These are phyloP conservation scores for Dicaeum eximium DNA, from an alignment of 2,113 vertebrate species.

Conservation along the genomic window DNA sequence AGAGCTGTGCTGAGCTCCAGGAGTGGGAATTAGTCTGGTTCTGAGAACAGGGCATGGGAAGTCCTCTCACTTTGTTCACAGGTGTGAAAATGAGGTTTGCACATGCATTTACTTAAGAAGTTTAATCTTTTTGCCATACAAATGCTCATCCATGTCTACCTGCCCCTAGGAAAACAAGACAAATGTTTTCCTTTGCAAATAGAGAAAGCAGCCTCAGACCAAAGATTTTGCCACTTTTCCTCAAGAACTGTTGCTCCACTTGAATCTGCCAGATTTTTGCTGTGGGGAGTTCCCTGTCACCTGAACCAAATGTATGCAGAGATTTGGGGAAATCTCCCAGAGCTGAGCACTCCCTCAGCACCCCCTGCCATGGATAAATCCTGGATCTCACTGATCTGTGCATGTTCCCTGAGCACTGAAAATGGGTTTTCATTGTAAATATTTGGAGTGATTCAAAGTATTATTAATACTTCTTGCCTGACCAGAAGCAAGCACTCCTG, in stretches of 20 bases:
- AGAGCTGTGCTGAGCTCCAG: neutral
- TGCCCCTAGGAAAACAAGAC: neutral
- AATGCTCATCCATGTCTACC: neutral
- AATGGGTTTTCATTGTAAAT: conserved; percentile 10
- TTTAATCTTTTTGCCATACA: neutral
- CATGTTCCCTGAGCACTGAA: neutral
- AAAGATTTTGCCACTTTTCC: neutral
- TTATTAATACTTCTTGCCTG: neutral
- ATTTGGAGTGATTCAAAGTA: neutral
- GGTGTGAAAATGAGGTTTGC: neutral
- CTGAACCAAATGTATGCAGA: neutral
- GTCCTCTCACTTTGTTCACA: neutral
- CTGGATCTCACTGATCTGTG: neutral
- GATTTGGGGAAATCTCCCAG: neutral
- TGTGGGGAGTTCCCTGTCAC: neutral
- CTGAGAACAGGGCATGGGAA: neutral
- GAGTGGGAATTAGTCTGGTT: neutral
- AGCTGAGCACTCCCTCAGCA: conserved; percentile 3
- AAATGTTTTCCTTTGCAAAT: neutral
- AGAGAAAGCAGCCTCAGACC: neutral
- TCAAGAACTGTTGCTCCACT: neutral
- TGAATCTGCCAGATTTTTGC: neutral
- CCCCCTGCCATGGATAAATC: neutral
- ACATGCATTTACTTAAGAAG: neutral
- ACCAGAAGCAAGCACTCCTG: neutral